Conservation (phyloP, 1,140 invertebrate genomes). For the Ectropis grisescens region DNA sequence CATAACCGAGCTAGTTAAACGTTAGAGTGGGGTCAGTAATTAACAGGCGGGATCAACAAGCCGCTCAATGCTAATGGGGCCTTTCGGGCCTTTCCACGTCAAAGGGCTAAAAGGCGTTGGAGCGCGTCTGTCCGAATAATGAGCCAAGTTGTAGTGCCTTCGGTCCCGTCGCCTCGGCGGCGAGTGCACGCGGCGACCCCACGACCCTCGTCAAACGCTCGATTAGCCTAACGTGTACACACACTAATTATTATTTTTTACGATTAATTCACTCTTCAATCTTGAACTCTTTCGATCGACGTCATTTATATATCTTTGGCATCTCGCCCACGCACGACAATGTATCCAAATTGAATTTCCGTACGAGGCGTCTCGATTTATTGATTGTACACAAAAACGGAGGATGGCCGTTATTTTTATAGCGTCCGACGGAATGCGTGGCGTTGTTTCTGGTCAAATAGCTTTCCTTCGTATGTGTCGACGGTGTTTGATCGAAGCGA, state of each 20-base stretch:
- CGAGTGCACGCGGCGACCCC: constrained; percentile 29
- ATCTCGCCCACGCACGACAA: constrained; percentile 28
- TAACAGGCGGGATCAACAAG: constrained; percentile 56
- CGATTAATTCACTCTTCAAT: constrained; percentile 18
- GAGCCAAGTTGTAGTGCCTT: constrained; percentile 33
- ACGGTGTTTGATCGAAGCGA: no score
- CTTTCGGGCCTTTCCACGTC: constrained; percentile 52
- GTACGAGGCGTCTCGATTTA: constrained; percentile 20
- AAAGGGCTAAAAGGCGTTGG: constrained; percentile 57
- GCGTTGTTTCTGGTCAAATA: constrained; percentile 9
- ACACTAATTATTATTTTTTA: constrained; percentile 47
- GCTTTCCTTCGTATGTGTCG: constrained; percentile 2
- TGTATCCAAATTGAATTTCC: constrained; percentile 36
- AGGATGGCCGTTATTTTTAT: constrained; percentile 26
- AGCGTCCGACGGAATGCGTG: constrained; percentile 7
- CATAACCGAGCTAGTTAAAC: constrained; percentile 26
- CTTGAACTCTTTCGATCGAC: constrained; percentile 12
- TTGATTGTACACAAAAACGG: constrained; percentile 21
- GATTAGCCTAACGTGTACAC: constrained; percentile 54
- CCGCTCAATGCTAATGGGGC: constrained; percentile 58
- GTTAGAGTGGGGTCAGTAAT: constrained; percentile 50
- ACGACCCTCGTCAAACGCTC: constrained; percentile 62
- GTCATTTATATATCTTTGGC: constrained; percentile 23
- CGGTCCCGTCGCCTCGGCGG: background rate
- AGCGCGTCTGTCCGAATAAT: constrained; percentile 62